Conservation (phyloP, 2,888 invertebrate genomes). For the Acanthosoma haemorrhoidale region DNA sequence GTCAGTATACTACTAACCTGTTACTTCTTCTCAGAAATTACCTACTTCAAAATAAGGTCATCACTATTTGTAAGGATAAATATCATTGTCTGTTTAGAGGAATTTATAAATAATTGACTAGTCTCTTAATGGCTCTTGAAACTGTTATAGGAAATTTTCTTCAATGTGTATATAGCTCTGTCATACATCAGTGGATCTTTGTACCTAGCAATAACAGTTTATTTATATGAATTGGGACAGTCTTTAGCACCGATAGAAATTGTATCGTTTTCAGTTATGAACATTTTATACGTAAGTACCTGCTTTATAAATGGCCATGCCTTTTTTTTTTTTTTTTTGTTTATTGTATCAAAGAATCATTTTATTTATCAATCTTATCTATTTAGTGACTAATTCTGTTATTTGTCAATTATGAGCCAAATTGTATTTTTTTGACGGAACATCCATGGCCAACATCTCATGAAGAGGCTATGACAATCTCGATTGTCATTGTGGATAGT, state of each 20-base stretch:
- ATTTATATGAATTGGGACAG: too few species aligned
- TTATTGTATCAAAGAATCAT: too few species aligned
- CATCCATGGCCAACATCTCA: too few species aligned
- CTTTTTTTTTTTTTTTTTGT: too few species aligned
- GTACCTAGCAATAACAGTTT: constrained; percentile 73
- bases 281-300: too few species aligned
- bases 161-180: constrained; percentile 69
- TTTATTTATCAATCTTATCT: constrained; percentile 71
- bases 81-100: constrained; percentile 8
- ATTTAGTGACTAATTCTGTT: constrained; percentile 64
- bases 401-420: too few species aligned
- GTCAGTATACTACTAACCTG: constrained; percentile 67
- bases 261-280: too few species aligned
- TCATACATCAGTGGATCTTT: constrained; percentile 73
- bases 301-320: too few species aligned
- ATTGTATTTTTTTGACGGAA: too few species aligned
- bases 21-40: constrained; percentile 72
- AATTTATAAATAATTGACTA: constrained; percentile 8
- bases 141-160: constrained; percentile 66
- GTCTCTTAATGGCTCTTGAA: not conserved
- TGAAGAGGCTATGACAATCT: too few species aligned
- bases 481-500: too few species aligned
- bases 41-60: constrained; percentile 67
- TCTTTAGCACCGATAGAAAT: too few species aligned
- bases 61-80: constrained; percentile 69